A percentile compares a stretch with the other conserved stretches of the same genome.
Conservation (phyloP, 2,888 invertebrate species). For the Diloba caeruleocephala region DNA sequence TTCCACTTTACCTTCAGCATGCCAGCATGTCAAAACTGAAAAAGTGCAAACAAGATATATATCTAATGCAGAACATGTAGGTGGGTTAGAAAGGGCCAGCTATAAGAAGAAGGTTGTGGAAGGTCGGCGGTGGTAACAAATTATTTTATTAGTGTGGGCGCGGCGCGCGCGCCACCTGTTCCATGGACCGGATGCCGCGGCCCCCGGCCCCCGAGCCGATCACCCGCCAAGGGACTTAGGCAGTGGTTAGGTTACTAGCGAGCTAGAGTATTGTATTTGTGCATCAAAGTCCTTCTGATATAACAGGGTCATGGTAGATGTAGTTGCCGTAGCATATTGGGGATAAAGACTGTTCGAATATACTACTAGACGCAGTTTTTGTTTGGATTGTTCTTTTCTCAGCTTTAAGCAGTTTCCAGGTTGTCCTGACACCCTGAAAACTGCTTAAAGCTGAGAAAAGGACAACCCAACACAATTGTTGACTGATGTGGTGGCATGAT, state of each 20-base stretch:
- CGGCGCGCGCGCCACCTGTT: conserved; percentile 82
- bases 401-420: too few species aligned
- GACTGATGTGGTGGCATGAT: too few species aligned
- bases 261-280: conserved; percentile 26
- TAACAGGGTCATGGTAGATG: neutral
- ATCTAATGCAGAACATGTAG: conserved; percentile 5
- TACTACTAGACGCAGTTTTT: too few species aligned
- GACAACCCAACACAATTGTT: too few species aligned
- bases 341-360: neutral
- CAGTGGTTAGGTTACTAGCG: conserved; percentile 58
- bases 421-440: too few species aligned
- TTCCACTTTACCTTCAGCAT: conserved; percentile 24
- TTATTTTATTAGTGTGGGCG: conserved; percentile 85
- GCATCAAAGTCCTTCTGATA: neutral
- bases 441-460: too few species aligned
- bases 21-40: conserved; percentile 31
- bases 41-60: conserved; percentile 35
- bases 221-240: conserved; percentile 55
- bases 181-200: conserved; percentile 81
- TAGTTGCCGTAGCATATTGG: too few species aligned
- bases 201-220: conserved; percentile 60
- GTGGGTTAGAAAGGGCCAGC: conserved; percentile 58
- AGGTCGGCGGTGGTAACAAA: conserved; percentile 81
- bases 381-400: too few species aligned
- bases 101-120: conserved; percentile 77